Conservation (phyloP, 2,888 invertebrate genomes). For the Habrosyne pyritoides region DNA sequence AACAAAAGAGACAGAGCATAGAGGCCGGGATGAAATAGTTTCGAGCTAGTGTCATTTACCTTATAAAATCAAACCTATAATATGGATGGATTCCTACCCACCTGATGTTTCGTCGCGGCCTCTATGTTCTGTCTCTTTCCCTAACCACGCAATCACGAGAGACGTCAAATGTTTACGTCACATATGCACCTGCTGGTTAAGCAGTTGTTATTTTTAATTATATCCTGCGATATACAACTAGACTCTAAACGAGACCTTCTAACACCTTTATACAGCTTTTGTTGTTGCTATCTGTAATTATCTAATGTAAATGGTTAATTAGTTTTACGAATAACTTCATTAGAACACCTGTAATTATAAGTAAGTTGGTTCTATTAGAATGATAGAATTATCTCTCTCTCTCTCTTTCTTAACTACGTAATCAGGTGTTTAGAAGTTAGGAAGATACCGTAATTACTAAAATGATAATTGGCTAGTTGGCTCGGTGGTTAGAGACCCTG, state of each 20-base stretch:
- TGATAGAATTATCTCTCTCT: too few relatives aligned
- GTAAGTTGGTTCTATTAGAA: neutral
- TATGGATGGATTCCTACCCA: too few relatives aligned
- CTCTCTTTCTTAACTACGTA: neutral
- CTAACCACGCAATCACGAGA: too few relatives aligned
- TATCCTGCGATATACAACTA: neutral
- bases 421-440: neutral
- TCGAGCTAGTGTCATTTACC: too few relatives aligned
- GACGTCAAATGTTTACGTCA: neutral
- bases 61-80: too few relatives aligned
- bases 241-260: neutral
- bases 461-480: too few relatives aligned
- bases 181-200: neutral
- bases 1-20: too few relatives aligned
- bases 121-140: too few relatives aligned
- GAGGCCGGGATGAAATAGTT: too few relatives aligned
- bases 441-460: neutral
- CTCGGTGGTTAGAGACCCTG: too few relatives aligned
- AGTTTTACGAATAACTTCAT: neutral
- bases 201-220: constrained; percentile 1
- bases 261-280: neutral
- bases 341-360: neutral
- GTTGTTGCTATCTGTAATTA: neutral
- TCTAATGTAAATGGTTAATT: neutral
- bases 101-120: too few relatives aligned